A percentile compares a stretch with the other conserved stretches of the same genome.
Conservation (phyloP, 2,797 vertebrate species). For the Adelosebastes latens region DNA sequence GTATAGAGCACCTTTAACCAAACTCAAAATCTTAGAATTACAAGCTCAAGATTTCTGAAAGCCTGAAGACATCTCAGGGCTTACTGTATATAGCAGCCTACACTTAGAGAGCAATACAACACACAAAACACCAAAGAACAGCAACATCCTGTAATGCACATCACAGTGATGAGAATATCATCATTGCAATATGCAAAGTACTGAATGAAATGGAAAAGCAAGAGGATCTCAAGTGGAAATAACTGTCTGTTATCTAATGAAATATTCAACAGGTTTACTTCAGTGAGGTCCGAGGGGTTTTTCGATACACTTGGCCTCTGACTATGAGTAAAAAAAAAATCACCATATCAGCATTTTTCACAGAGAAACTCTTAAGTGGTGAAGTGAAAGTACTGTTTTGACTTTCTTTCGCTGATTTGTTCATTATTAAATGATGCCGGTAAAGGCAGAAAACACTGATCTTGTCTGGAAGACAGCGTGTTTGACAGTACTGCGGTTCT, state of each 20-base stretch:
- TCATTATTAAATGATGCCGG: slow-evolving; percentile 44
- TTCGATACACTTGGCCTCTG: neutral
- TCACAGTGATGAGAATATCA: slow-evolving; percentile 8
- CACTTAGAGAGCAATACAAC: slow-evolving; percentile 8
- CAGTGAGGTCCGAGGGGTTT: slow-evolving; percentile 16
- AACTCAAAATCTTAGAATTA: slow-evolving; percentile 4
- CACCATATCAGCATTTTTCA: slow-evolving; percentile 27
- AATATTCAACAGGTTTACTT: slow-evolving; percentile 69
- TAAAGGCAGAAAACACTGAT: slow-evolving; percentile 36
- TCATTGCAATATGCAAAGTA: slow-evolving; percentile 36
- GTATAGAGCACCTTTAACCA: neutral
- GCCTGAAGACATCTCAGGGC: neutral
- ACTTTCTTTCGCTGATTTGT: slow-evolving; percentile 31
- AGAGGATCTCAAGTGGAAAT: slow-evolving; percentile 34
- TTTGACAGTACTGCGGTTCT: slow-evolving; percentile 49
- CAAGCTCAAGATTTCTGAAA: neutral
- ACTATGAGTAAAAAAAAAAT: slow-evolving; percentile 43
- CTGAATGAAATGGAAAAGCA: slow-evolving; percentile 31
- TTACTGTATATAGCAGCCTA: neutral
- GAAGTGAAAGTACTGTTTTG: slow-evolving; percentile 7
- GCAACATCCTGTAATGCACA: neutral
- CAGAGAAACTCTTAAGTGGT: neutral
- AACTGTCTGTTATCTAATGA: slow-evolving; percentile 54
- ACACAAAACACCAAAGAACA: neutral
- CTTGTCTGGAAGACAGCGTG: slow-evolving; percentile 37